A percentile compares a stretch with the other conserved stretches of the same genome.
Conservation (phyloP, 2,113 vertebrate genomes). For the Cyphomyrus discorhynchus region DNA sequence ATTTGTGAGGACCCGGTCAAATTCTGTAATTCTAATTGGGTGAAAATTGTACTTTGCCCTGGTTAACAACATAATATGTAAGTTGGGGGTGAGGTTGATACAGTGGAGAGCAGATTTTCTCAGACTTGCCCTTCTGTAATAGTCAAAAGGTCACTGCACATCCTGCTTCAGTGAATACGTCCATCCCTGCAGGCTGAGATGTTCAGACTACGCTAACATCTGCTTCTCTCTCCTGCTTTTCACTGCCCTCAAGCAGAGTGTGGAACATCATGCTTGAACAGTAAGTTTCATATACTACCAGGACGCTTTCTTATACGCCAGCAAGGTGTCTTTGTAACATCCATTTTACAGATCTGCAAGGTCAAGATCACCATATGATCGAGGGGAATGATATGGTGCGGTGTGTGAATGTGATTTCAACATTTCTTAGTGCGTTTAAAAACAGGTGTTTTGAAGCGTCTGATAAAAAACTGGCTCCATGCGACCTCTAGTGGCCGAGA, state of each 20-base stretch:
- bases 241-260: slow-evolving; percentile 78
- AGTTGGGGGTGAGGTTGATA: not conserved
- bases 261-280: slow-evolving; percentile 93
- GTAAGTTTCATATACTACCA: slow-evolving; percentile 66
- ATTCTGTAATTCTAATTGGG: not conserved
- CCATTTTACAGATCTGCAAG: not conserved
- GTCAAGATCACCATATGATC: not conserved
- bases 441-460: not conserved
- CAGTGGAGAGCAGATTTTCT: not conserved
- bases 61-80: not conserved
- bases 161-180: not conserved
- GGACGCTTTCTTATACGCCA: not conserved
- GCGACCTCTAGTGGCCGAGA: slow-evolving; percentile 29
- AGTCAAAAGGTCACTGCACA: not conserved
- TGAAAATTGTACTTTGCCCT: not conserved
- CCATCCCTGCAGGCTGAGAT: not conserved
- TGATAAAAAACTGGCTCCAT: not conserved
- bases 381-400: not conserved
- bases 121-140: not conserved
- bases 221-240: slow-evolving; percentile 57
- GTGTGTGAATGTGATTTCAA: not conserved
- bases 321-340: not conserved
- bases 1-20: not conserved
- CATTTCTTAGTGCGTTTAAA: not conserved
- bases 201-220: not conserved